Evolutionary conservation across 1,140 invertebrate genomes (phyloP).

Genomic region (Camponotus vicinus): DNA sequence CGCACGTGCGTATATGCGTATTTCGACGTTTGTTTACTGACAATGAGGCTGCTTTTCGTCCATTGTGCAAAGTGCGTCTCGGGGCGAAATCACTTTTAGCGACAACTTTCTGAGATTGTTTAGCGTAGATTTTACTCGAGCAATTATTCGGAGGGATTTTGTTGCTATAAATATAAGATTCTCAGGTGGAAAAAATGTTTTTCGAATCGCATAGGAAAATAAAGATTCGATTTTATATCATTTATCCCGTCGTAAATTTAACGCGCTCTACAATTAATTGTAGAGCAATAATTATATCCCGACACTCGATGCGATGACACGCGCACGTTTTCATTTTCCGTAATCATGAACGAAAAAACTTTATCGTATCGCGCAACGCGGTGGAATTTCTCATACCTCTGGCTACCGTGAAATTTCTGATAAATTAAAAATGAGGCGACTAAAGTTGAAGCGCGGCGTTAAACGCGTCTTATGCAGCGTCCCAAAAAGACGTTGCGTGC

Average conservation of each 20-base stretch:
- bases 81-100: background rate
- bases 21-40: slow-evolving; percentile 9
- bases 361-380: background rate
- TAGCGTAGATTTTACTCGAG: background rate
- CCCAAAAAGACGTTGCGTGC: background rate
- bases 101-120: background rate
- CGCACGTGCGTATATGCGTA: background rate
- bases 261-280: slow-evolving; percentile 1
- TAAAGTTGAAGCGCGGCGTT: background rate
- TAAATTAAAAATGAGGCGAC: slow-evolving; percentile 20
- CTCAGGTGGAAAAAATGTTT: background rate
- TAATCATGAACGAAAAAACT: slow-evolving; percentile 49
- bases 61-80: background rate
- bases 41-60: background rate
- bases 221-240: background rate
- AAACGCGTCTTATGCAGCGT: slow-evolving; percentile 10
- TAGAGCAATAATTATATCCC: background rate
- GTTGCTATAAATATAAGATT: background rate
- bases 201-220: background rate
- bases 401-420: slow-evolving; percentile 23
- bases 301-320: background rate
- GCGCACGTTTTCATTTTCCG: slow-evolving; percentile 11
- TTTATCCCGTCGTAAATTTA: background rate
- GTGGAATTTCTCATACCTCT: background rate
- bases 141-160: background rate